Percentiles rank a stretch among this genome's conserved stretches.
Evolutionary conservation across 2,888 invertebrate genomes (phyloP).

Genomic region (Trissoscelio sp.): DNA sequence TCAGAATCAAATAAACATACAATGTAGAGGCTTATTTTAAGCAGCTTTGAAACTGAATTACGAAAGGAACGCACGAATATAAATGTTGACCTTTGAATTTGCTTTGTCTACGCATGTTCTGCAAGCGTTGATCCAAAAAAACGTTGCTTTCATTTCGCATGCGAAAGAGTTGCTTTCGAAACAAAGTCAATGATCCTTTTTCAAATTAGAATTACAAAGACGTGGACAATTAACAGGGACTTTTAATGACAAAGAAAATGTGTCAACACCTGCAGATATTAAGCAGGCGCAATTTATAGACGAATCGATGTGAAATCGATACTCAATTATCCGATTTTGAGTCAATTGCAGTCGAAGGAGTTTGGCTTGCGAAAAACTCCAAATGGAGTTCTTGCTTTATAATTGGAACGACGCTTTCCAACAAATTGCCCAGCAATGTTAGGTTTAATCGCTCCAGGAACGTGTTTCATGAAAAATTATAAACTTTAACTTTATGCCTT

Average conservation of each 20-base stretch:
- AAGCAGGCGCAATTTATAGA: slow-evolving; percentile 9
- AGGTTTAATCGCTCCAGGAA: background rate
- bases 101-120: slow-evolving; percentile 64
- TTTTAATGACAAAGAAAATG: slow-evolving; percentile 4
- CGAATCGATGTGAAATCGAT: slow-evolving; percentile 31
- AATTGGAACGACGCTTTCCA: slow-evolving; percentile 16
- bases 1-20: slow-evolving; percentile 39
- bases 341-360: slow-evolving; percentile 5
- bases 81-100: slow-evolving; percentile 67
- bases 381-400: slow-evolving; percentile 7
- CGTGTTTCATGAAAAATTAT: slow-evolving; percentile 2
- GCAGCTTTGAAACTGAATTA: slow-evolving; percentile 62
- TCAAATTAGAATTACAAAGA: background rate
- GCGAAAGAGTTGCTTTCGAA: slow-evolving; percentile 10
- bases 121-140: slow-evolving; percentile 58
- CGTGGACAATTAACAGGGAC: slow-evolving; percentile 7
- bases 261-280: slow-evolving; percentile 16
- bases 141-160: slow-evolving; percentile 25
- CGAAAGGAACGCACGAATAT: slow-evolving; percentile 64
- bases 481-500: slow-evolving; percentile 13
- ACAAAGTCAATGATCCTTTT: background rate
- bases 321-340: slow-evolving; percentile 36
- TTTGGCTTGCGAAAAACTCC: slow-evolving; percentile 11
- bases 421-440: slow-evolving; percentile 5
- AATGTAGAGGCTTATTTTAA: slow-evolving; percentile 57